Base-by-base conservation (phyloP, 2,888 invertebrate species). In the Pristionchus arcanus region DNA sequence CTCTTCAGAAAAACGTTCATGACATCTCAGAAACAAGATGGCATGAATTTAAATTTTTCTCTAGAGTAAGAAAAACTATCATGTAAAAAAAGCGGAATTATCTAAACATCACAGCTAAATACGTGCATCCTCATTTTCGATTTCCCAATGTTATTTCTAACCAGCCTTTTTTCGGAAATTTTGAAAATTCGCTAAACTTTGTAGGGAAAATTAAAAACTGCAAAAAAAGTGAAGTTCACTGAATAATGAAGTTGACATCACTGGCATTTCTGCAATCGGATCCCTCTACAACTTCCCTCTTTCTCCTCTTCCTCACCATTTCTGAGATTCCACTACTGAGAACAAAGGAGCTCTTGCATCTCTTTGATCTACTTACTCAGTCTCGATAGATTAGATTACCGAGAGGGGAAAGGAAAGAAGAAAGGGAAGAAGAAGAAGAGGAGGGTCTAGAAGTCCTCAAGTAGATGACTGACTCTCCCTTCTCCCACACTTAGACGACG, bases 371-470 rank as follows among this genome's bases (percentile, higher is more conserved):
- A 81, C 81, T 81, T 74, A 74, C 81, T 81, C 81, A 81, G 37
- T 74, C 81, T 81, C 91, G 21, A 63, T 92, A 49, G 83, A 90
- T 53, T 91, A 92, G 74, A 91, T 92, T 86, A 91, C 91, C 63
- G 89, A 89, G 93, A 91, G 68, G 92, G 92, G 74, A 92, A 93
- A 42, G 77, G 92, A 25, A 21, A 90, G 87, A n/a, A 91, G 91
- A 77, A 87, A 71, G 28, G 90, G 89, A 71, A 37, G 84, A 90
- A 25, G 63, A 85, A 42, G 91, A 90, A 90, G n/a, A 34, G 83
- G 59, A 90, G 91, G 74, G 74, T 74, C 74, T 74, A 74, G 74
- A 74, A 74, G 74, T 74, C 37, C 74, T 74, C 74, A 74, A 74
- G 74, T 74, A 74, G 74, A 37, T 74, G 74, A 74, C 37, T 74